Conservation (phyloP, 2,888 invertebrate species). For the Cyclophora punctaria region DNA sequence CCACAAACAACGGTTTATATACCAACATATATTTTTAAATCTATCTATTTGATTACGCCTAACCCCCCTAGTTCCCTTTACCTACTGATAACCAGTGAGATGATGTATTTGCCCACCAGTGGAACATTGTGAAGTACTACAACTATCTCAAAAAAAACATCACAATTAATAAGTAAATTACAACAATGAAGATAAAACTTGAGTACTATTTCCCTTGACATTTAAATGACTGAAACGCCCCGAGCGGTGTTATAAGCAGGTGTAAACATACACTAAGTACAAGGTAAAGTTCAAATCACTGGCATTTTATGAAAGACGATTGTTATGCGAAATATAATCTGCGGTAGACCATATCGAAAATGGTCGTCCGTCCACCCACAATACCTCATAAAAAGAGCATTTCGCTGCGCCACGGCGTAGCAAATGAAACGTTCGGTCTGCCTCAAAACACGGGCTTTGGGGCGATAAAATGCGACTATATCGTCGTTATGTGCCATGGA, state of each 20-base stretch:
- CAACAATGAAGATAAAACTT: not conserved
- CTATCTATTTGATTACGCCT: too few species aligned
- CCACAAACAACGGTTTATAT: too few species aligned
- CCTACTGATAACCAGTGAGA: too few species aligned
- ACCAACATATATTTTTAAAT: too few species aligned
- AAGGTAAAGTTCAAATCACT: constrained; percentile 17
- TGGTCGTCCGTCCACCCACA: constrained; percentile 16
- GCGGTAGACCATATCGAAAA: constrained; percentile 7
- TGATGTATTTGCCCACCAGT: too few species aligned
- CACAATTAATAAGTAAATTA: not conserved
- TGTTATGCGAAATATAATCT: constrained; percentile 2
- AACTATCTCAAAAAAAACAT: too few species aligned
- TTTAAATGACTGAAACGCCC: constrained; percentile 15
- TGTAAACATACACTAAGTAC: constrained; percentile 1
- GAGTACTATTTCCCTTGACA: constrained; percentile 25
- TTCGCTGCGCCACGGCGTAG: constrained; percentile 17
- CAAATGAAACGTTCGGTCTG: too few species aligned
- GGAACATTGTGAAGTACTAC: too few species aligned
- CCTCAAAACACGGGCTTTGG: too few species aligned
- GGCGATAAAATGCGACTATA: too few species aligned
- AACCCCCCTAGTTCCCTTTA: too few species aligned
- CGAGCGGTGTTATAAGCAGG: constrained; percentile 2
- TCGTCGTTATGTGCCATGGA: too few species aligned
- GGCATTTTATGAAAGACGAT: constrained; percentile 26
- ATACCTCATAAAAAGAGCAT: constrained; percentile 29